Percentiles rank a stretch among this genome's conserved stretches.
Evolutionary conservation across 2,113 vertebrate species (phyloP).

Genomic region (Podiceps cristatus): DNA sequence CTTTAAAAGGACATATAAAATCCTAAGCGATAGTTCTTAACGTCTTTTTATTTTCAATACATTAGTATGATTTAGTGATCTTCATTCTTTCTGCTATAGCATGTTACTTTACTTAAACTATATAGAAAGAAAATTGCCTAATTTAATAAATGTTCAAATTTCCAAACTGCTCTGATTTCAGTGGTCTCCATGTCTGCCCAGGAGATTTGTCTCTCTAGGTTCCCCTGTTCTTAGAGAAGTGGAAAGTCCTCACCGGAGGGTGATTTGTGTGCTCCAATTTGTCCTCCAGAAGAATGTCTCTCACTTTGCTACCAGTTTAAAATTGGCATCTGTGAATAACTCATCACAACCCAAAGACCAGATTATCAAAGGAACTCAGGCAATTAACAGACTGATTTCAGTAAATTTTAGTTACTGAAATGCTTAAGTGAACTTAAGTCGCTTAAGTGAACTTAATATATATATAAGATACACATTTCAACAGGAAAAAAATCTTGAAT

Average conservation of each 20-base stretch:
- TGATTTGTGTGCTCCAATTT: not conserved
- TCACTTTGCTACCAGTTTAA: not conserved
- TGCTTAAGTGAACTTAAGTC: no score
- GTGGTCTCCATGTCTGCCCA: not conserved
- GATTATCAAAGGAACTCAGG: not conserved
- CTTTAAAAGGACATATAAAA: constrained; percentile 14
- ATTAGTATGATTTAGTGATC: constrained; percentile 8
- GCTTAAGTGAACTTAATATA: no score
- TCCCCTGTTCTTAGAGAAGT: not conserved
- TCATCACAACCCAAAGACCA: not conserved
- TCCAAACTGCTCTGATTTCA: not conserved
- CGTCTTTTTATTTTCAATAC: not conserved
- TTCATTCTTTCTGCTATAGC: not conserved
- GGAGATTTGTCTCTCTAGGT: not conserved
- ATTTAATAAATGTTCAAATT: not conserved
- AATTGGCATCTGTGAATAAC: not conserved
- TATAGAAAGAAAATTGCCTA: not conserved
- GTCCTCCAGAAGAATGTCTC: not conserved
- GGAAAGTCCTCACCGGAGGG: not conserved
- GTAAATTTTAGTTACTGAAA: not conserved
- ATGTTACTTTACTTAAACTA: not conserved
- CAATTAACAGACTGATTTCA: not conserved
- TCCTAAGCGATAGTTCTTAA: not conserved
- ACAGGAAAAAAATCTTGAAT: not conserved
- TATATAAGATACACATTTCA: no score